Evolutionary conservation across 2,113 vertebrate species (phyloP), one percentile per base, ranked within the genome.

Genomic region (Tachycineta bicolor): DNA sequence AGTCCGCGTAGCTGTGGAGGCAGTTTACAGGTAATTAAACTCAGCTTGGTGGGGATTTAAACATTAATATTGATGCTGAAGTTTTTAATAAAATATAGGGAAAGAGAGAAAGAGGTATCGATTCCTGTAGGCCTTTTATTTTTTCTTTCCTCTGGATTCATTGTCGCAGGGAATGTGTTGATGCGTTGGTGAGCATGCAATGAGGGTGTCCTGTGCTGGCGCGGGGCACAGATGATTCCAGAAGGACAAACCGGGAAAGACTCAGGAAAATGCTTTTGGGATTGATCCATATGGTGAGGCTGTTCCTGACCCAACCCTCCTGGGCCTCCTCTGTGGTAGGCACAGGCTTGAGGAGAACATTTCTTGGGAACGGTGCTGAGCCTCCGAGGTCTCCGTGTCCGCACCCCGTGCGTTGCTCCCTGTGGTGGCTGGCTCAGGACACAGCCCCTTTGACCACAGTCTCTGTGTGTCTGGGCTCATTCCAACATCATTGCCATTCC

Each of bases 1-100:
- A 49, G 95, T 41, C 52, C 76, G 37, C 14, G 0, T 86, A 34
- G 76, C 87, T 83, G 28, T 75, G 63, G 74, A 78, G 81, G 83
- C 71, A 56, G 89, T 92, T 96, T 97, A 97, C 94, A 85, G 93
- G 95, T 97, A 86, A 97, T 96, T 97, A 96, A 97, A 95, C 79
- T 91, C 89, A 56, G 84, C 93, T 96, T 46, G 55, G 84, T 73
- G 88, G 89, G 94, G 87, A 93, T 91, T 96, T 96, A 89, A 93
- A 55, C 92, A 85, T 97, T 92, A 94, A 95, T 95, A 95, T 96
- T 96, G 88, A 89, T 96, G 92, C 46, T 91, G 41, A 96, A 93
- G 91, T 95, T 97, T 97, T 96, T 96, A 96, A 96, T 97, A 95
- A 97, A 97, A 95, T 91, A 90, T 89, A 92, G 88, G 79, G 87